Base-by-base conservation (phyloP, 2,113 vertebrate species). In the Murina feae region DNA sequence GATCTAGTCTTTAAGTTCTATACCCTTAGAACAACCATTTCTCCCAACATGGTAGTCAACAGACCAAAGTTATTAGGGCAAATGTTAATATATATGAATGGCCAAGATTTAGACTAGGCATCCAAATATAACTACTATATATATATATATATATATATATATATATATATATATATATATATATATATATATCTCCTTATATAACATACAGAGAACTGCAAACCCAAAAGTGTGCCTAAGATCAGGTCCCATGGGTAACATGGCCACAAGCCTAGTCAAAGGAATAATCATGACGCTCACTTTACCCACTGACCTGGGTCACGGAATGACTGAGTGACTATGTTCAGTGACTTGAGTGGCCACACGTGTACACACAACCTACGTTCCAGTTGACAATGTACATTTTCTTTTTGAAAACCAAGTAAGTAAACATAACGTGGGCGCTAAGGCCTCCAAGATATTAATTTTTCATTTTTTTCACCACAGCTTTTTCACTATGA, bases 381-480 rank as follows among this genome's bases (percentile, higher is more conserved):
- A 84, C 87, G 95, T 96, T 90, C 94, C 94, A 97, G 92, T 44
- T 95, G 93, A 93, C 42, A 53, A 69, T 23, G 49, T 35, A 83
- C 35, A 92, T 16, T 21, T 28, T n/a, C n/a, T 94, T 95, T 90
- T 91, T 35, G 47, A 87, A 96, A 89, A 88, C 58, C 44, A 94
- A 92, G 6, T 63, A 53, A 86, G 4, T 39, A 89, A 90, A 35
- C 68, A 72, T 28, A 80, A 83, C 13, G 49, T 35, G 68, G 84
- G 89, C 74, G 80, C 82, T 42, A 84, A 85, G 75, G 86, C 53
- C 88, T 92, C 74, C 47, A 66, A 66, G 58, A 87, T 51, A 53
- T 3, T 55, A 39, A 25, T 60, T 88, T 86, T 79, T 90, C 63
- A 35, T 81, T 68, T 79, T 60, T 76, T 81, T 37, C 35, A 44